Evolutionary conservation across 2,888 invertebrate species (phyloP).

Genomic region (Drosophila melanosoma): DNA sequence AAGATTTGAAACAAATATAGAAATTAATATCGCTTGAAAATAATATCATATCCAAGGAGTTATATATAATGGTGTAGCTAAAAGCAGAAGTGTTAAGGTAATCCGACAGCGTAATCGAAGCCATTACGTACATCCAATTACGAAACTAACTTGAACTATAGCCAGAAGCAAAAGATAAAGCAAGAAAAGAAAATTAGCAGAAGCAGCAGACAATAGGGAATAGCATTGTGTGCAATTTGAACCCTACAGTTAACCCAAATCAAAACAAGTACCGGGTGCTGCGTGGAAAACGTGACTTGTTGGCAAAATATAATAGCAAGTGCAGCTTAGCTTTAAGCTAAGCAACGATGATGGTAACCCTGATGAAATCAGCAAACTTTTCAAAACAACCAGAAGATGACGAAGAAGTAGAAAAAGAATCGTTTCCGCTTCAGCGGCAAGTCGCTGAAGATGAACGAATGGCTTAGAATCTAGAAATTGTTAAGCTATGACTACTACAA

Average conservation of each 20-base stretch:
- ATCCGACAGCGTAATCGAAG: slow-evolving; percentile 28
- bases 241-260: slow-evolving; percentile 76
- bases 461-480: slow-evolving; percentile 60
- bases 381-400: slow-evolving; percentile 4
- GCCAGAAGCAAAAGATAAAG: slow-evolving; percentile 8
- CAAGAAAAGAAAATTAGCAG: not conserved
- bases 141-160: slow-evolving; percentile 30
- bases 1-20: not conserved
- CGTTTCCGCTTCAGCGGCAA: slow-evolving; percentile 76
- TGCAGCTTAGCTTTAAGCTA: slow-evolving; percentile 31
- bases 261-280: slow-evolving; percentile 51
- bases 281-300: slow-evolving; percentile 66
- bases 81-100: not conserved
- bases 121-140: slow-evolving; percentile 34
- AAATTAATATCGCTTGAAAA: not conserved
- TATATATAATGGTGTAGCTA: not conserved
- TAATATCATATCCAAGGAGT: not conserved
- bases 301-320: slow-evolving; percentile 43
- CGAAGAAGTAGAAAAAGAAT: slow-evolving; percentile 27
- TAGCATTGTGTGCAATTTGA: slow-evolving; percentile 46
- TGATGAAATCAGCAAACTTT: slow-evolving; percentile 46
- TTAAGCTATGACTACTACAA: slow-evolving; percentile 1
- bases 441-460: slow-evolving; percentile 76
- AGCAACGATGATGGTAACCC: slow-evolving; percentile 24
- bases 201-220: slow-evolving; percentile 1